These are phyloP conservation scores for Hirtodrosophila confusa DNA, from an alignment of 2,888 invertebrate species.

Conservation along the genomic window DNA sequence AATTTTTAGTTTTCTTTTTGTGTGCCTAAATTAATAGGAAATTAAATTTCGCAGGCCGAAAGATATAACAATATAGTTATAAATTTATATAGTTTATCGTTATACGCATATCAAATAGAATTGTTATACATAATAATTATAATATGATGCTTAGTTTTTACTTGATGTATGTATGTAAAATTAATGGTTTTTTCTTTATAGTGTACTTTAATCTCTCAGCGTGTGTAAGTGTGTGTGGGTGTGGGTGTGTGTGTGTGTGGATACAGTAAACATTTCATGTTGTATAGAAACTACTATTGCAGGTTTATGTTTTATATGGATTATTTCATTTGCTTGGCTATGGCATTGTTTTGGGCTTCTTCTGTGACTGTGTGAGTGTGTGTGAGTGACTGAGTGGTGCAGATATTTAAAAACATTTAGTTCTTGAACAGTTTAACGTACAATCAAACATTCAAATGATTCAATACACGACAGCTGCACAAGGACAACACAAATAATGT, in stretches of 20 bases:
- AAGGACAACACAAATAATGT: slow-evolving; percentile 28
- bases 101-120: slow-evolving; percentile 52
- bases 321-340: slow-evolving; percentile 22
- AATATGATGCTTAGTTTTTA: slow-evolving; percentile 46
- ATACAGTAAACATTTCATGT: slow-evolving; percentile 53
- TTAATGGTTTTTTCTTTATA: slow-evolving; percentile 42
- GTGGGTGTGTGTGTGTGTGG: not conserved
- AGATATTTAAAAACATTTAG: slow-evolving; percentile 39
- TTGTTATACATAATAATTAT: slow-evolving; percentile 40
- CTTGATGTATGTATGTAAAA: slow-evolving; percentile 42
- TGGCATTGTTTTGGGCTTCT: slow-evolving; percentile 19
- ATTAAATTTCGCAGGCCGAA: slow-evolving; percentile 74
- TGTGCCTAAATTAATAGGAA: slow-evolving; percentile 73
- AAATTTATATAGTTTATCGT: slow-evolving; percentile 37
- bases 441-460: slow-evolving; percentile 23
- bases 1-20: slow-evolving; percentile 29
- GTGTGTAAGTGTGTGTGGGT: slow-evolving; percentile 16
- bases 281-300: slow-evolving; percentile 69
- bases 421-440: slow-evolving; percentile 25
- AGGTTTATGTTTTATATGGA: slow-evolving; percentile 26
- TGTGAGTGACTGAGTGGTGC: slow-evolving; percentile 19
- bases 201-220: slow-evolving; percentile 63
- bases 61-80: slow-evolving; percentile 52
- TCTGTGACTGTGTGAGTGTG: slow-evolving; percentile 1
- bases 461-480: slow-evolving; percentile 18